Evolutionary conservation across 2,797 vertebrate genomes (phyloP).

Genomic region (Borostomias antarcticus): DNA sequence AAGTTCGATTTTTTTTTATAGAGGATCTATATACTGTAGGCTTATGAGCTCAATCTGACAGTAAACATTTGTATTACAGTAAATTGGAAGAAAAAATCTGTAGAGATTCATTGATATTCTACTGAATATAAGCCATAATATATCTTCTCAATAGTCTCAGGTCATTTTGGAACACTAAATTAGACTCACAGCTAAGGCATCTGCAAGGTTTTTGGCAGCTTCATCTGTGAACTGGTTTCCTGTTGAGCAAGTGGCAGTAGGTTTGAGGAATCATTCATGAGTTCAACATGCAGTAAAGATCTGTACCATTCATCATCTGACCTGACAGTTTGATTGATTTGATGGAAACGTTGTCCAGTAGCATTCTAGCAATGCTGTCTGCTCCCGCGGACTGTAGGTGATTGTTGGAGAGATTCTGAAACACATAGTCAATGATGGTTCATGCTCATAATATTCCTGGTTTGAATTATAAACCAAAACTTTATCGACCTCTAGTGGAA

Average conservation of each 20-base stretch:
- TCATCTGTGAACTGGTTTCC: constrained; percentile 74
- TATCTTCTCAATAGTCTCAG: neutral
- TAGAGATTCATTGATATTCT: neutral
- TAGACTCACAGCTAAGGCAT: constrained; percentile 73
- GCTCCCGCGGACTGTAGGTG: constrained; percentile 66
- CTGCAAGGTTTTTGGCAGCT: constrained; percentile 62
- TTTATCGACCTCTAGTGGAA: constrained; percentile 2
- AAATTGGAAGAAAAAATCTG: neutral
- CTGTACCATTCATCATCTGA: constrained; percentile 18
- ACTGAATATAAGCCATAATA: too few species aligned
- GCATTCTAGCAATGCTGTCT: constrained; percentile 60
- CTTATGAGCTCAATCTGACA: neutral
- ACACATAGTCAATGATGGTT: constrained; percentile 19
- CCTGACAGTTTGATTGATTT: constrained; percentile 71
- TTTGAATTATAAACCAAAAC: neutral
- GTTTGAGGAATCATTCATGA: neutral
- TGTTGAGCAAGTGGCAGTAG: constrained; percentile 26
- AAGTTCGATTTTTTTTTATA: neutral
- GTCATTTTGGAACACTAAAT: neutral
- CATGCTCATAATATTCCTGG: neutral
- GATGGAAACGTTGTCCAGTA: constrained; percentile 63
- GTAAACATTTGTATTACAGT: neutral
- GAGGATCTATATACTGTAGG: too few species aligned
- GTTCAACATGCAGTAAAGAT: too few species aligned
- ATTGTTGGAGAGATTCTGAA: constrained; percentile 80